Conservation (phyloP, 1,140 invertebrate genomes). For the Meloidogyne exigua region DNA sequence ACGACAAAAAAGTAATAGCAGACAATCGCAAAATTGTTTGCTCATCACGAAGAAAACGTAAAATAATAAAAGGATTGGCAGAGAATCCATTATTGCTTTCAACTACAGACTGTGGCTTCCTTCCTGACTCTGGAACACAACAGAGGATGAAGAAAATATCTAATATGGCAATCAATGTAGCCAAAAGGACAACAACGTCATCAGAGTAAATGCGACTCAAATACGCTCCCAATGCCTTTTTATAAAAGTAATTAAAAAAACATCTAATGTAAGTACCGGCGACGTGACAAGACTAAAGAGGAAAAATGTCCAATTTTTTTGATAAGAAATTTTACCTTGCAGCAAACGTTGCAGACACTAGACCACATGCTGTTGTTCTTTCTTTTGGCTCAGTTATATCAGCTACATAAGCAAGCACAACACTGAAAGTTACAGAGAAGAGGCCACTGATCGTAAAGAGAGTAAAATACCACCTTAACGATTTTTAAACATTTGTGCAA, state of each 20-base stretch:
- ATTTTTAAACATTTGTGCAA: background rate
- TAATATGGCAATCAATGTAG: conserved; percentile 86
- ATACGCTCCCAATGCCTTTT: conserved; percentile 75
- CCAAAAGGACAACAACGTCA: conserved; percentile 88
- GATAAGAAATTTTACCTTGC: conserved; percentile 66
- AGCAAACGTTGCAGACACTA: conserved; percentile 96
- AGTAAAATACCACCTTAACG: conserved; percentile 89
- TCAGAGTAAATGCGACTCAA: conserved; percentile 84
- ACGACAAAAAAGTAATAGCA: conserved; percentile 93
- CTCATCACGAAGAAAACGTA: conserved; percentile 89
- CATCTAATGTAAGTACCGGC: too few species aligned
- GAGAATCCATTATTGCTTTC: conserved; percentile 69
- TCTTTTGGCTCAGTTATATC: conserved; percentile 98
- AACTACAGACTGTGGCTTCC: background rate
- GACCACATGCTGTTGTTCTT: conserved; percentile 88
- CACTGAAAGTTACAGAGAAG: conserved; percentile 94
- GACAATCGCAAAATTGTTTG: conserved; percentile 92
- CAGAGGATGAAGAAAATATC: conserved; percentile 98
- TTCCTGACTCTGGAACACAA: conserved; percentile 89
- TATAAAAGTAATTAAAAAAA: background rate
- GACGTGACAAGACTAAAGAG: too few species aligned
- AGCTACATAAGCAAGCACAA: conserved; percentile 93
- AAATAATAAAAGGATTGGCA: conserved; percentile 90
- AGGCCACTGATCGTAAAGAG: conserved; percentile 98
- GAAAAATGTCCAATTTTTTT: too few species aligned